phyloP scores from a whole-genome alignment of 1,140 invertebrate species.

The Neodiprion fabricii region DNA sequence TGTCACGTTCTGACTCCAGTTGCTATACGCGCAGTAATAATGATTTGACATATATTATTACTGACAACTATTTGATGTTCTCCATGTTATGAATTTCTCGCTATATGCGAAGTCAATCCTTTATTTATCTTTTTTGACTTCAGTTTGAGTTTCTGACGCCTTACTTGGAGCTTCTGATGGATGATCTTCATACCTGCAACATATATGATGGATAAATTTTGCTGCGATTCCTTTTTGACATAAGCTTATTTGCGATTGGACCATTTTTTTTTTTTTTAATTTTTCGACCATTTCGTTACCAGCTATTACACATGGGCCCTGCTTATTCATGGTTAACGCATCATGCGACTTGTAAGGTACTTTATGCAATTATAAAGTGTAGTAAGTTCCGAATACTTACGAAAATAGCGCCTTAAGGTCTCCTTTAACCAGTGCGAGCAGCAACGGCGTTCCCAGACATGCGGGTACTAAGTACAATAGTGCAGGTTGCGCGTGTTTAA shows the following conservation, averaged over 20 bases:
- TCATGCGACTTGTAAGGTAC: slow-evolving; percentile 20
- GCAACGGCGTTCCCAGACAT: slow-evolving; percentile 88
- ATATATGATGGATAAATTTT: slow-evolving; percentile 21
- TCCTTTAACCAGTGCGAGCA: slow-evolving; percentile 87
- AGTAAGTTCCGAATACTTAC: slow-evolving; percentile 68
- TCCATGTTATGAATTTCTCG: not conserved
- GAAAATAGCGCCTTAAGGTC: slow-evolving; percentile 90
- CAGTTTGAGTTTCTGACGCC: slow-evolving; percentile 35
- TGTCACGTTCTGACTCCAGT: not conserved
- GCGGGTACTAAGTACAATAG: slow-evolving; percentile 96
- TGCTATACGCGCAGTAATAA: not conserved
- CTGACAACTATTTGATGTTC: not conserved
- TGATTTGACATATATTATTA: not conserved
- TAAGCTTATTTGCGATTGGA: slow-evolving; percentile 35
- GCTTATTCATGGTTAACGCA: slow-evolving; percentile 40
- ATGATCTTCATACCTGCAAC: slow-evolving; percentile 71
- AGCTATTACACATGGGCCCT: slow-evolving; percentile 35
- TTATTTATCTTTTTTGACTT: slow-evolving; percentile 58
- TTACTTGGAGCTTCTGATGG: slow-evolving; percentile 61
- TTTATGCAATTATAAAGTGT: slow-evolving; percentile 17
- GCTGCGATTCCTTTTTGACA: slow-evolving; percentile 19
- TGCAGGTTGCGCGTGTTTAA: slow-evolving; percentile 99
- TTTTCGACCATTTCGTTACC: slow-evolving; percentile 37
- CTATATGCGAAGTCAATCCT: not conserved
- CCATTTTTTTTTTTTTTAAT: slow-evolving; percentile 36